Evolutionary conservation across 2,888 invertebrate genomes (phyloP), one percentile per base, ranked within the genome.

Genomic region (Pollenia amentaria): DNA sequence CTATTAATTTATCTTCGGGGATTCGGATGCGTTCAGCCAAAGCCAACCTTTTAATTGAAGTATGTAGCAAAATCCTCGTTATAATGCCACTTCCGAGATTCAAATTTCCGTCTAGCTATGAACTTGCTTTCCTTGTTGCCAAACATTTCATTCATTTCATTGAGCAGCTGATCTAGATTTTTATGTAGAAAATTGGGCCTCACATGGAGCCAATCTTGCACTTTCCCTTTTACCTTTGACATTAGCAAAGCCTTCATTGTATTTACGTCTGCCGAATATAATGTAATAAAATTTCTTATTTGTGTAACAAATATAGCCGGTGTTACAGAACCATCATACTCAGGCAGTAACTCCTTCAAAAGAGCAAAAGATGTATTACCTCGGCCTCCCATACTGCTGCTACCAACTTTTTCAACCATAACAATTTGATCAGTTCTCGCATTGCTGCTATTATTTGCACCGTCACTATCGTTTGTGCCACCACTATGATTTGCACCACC

Each of bases 201-300:
- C 0, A 80, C 73, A 40, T 83, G 78, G 16, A 88, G 38, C 84
- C 85, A 87, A 8, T 14, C 11, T 29, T 87, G 88, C 38, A 55
- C 87, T 10, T 73, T 81, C n/a, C 57, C 73, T 6, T 38, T 55
- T 0, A 75, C 38, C 10, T 81, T 81, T 0, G 48, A 40, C 73
- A 73, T 57, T 3, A 80, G 44, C n/a, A 75, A 29, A 0, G 65
- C 60, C 21, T 69, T 81, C 0, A 75, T 42, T 14, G 81, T 75
- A 8, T 6, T 65, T 6, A 38, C n/a, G 11, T 48, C 21, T 2
- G 69, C 38, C 14, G 44, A 46, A 12, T 65, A 80, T 8, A 79
- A 7, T 8, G 10, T 9, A 0, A 53, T 21, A 7, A 79, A 10
- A 64, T 79, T 73, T 29, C 12, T 65, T 8, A 80, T 12, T 14